Evolutionary conservation across 2,113 vertebrate species (phyloP), one percentile per base, ranked within the genome.

Genomic region (Callaeas wilsoni): DNA sequence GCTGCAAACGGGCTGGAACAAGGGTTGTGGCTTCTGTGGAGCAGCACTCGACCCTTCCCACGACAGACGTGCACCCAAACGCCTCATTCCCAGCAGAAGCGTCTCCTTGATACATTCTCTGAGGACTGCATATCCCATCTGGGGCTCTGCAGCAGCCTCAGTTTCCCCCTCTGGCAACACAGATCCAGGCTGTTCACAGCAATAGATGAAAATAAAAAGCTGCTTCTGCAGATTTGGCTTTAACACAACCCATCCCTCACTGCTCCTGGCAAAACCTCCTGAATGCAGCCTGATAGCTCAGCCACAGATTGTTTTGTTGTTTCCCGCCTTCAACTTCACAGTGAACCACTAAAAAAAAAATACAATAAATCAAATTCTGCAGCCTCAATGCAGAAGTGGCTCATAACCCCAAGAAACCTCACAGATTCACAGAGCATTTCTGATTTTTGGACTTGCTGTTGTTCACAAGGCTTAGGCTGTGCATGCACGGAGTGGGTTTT

Each of bases 211-310:
- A 50, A 81, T 73, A 41, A 32, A 64, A 87, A 77, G 84, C 68
- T 44, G 84, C 78, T 53, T 39, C 78, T 96, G 86, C 77, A 92
- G 62, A 75, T 86, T 93, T 97, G 94, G 91, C 84, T 76, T 87
- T 93, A 84, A 93, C 53, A 69, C 57, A 96, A 84, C 93, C 86
- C 77, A 84, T 56, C 84, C 55, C 87, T 95, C 75, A 81, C 39
- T 50, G 44, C 86, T 87, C 68, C 83, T 65, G 81, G 89, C 90
- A 84, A 92, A 89, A 87, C 46, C 91, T 53, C 56, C 87, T 85
- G 79, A 92, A 90, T 62, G 90, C 92, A 94, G 90, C 67, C 70
- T 88, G 94, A 94, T 84, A 97, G 92, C 96, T 95, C 79, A 95
- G 82, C 75, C 89, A 84, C 96, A 95, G 82, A 92, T 17, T 91